Conservation (phyloP, 2,888 invertebrate species). For the Pammene aurita region DNA sequence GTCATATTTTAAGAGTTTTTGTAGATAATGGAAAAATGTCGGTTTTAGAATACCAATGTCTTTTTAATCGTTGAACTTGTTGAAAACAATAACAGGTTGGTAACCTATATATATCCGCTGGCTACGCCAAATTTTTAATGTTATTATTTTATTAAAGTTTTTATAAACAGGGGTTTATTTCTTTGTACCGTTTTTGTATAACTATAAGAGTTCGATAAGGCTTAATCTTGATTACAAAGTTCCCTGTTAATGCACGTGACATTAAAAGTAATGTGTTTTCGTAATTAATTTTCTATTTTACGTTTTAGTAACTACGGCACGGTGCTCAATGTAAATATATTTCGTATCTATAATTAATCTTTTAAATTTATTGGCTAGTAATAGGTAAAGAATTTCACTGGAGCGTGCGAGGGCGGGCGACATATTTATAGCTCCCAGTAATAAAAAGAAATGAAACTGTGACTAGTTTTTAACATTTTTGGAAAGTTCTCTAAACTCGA, state of each 20-base stretch:
- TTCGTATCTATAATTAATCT: slow-evolving; percentile 78
- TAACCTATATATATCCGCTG: no score
- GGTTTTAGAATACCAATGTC: neutral
- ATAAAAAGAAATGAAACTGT: slow-evolving; percentile 68
- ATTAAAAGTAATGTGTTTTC: slow-evolving; percentile 60
- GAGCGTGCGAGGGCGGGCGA: slow-evolving; percentile 68
- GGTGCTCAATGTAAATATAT: slow-evolving; percentile 73
- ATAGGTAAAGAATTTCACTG: slow-evolving; percentile 64
- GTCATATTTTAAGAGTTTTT: slow-evolving; percentile 5
- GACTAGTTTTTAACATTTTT: slow-evolving; percentile 65
- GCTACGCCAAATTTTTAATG: no score
- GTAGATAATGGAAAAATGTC: neutral
- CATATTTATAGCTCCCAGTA: slow-evolving; percentile 72
- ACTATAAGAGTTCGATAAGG: neutral
- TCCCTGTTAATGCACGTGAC: slow-evolving; percentile 45
- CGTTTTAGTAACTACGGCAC: slow-evolving; percentile 65
- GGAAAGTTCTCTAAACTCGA: slow-evolving; percentile 57
- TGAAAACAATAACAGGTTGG: no score
- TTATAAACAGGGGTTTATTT: no score
- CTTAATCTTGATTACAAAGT: neutral
- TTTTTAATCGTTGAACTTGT: neutral
- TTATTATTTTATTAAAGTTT: no score
- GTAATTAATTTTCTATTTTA: slow-evolving; percentile 67
- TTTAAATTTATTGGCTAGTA: slow-evolving; percentile 72
- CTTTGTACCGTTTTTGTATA: neutral